phyloP scores from a whole-genome alignment of 2,888 invertebrate species.

The Pollenia amentaria region DNA sequence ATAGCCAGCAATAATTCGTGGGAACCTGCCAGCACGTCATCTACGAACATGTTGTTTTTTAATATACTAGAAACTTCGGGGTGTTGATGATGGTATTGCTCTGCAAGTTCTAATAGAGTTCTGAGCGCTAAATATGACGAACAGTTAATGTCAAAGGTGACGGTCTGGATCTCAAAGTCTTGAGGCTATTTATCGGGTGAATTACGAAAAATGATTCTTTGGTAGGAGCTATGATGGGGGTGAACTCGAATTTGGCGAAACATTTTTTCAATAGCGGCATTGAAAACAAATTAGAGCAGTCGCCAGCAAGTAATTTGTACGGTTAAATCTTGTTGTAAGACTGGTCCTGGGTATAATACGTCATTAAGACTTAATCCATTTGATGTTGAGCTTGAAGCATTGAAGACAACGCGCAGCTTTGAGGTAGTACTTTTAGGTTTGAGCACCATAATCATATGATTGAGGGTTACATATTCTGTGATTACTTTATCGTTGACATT shows the following conservation, averaged over 20 bases:
- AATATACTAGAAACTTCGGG: too few species aligned
- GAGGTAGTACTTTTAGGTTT: slow-evolving; percentile 65
- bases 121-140: too few species aligned
- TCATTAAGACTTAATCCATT: slow-evolving; percentile 37
- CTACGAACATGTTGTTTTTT: too few species aligned
- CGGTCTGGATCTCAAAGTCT: neutral
- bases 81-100: slow-evolving; percentile 24
- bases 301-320: slow-evolving; percentile 54
- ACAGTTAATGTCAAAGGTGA: too few species aligned
- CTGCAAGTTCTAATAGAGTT: neutral
- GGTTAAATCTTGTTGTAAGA: slow-evolving; percentile 63
- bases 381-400: slow-evolving; percentile 64
- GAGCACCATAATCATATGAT: slow-evolving; percentile 69
- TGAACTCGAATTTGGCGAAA: slow-evolving; percentile 69
- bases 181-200: neutral
- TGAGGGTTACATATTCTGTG: slow-evolving; percentile 35
- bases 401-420: slow-evolving; percentile 72
- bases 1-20: neutral
- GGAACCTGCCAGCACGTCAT: too few species aligned
- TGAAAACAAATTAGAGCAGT: slow-evolving; percentile 65
- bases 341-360: slow-evolving; percentile 59
- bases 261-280: slow-evolving; percentile 74
- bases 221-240: slow-evolving; percentile 38
- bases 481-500: too few species aligned
- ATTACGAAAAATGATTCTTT: too few species aligned